Evolutionary conservation across 2,797 vertebrate genomes (phyloP).

Genomic region (Melanotaenia parkinsoni): DNA sequence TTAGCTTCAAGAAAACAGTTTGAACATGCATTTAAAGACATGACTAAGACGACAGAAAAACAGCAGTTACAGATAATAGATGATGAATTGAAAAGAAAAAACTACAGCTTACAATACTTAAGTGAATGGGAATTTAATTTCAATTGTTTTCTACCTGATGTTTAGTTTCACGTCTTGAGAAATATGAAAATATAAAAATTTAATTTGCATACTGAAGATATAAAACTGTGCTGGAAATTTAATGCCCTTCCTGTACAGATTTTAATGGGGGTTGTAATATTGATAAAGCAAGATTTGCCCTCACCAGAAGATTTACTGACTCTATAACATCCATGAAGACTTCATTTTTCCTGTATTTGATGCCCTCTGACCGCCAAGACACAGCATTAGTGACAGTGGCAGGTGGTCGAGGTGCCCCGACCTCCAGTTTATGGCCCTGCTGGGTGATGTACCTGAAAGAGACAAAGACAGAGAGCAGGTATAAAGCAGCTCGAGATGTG

Average conservation of each 20-base stretch:
- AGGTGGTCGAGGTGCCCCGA: constrained; percentile 85
- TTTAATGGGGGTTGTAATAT: neutral
- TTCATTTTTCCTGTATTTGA: constrained; percentile 89
- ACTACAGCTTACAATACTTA: neutral
- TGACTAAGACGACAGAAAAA: neutral
- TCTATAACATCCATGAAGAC: constrained; percentile 89
- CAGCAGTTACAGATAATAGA: neutral
- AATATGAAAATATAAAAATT: neutral
- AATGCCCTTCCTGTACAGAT: neutral
- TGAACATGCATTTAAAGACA: neutral
- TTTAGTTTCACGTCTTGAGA: neutral
- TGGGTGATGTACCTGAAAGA: constrained; percentile 86
- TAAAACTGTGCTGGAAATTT: neutral
- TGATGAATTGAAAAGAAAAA: neutral
- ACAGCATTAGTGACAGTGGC: constrained; percentile 88
- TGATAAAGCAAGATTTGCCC: constrained; percentile 31
- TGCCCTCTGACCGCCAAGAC: constrained; percentile 88
- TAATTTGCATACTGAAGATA: neutral
- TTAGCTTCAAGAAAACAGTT: neutral
- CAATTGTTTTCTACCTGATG: neutral
- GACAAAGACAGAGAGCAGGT: constrained; percentile 21
- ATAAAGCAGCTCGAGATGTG: constrained; percentile 11
- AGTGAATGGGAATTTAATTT: neutral
- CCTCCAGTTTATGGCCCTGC: constrained; percentile 85
- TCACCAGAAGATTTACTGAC: constrained; percentile 87